Percentiles rank a stretch among this genome's conserved stretches.
phyloP scores from a whole-genome alignment of 2,797 vertebrate species.

The Hybognathus amarus region DNA sequence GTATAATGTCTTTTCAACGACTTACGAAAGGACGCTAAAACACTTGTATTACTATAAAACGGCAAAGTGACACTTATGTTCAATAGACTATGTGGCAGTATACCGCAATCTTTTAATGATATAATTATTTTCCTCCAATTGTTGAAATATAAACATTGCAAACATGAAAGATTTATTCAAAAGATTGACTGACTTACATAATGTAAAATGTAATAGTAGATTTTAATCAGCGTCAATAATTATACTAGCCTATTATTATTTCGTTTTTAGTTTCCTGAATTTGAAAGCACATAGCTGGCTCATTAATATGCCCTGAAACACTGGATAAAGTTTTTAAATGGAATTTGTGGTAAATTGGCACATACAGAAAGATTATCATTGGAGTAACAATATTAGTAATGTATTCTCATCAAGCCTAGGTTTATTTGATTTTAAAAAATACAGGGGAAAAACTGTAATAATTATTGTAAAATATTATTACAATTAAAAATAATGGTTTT shows the following conservation, averaged over 20 bases:
- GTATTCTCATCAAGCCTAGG: too few relatives aligned
- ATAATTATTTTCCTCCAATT: not conserved
- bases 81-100: not conserved
- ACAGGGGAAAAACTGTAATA: too few relatives aligned
- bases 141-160: not conserved
- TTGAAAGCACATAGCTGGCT: not conserved
- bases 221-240: not conserved
- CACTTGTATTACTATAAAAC: not conserved
- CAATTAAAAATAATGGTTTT: too few relatives aligned
- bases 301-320: not conserved
- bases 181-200: not conserved
- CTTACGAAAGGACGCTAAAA: not conserved
- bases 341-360: too few relatives aligned
- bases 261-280: too few relatives aligned
- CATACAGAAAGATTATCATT: too few relatives aligned
- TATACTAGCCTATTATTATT: too few relatives aligned
- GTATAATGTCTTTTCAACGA: not conserved
- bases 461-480: too few relatives aligned
- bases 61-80: not conserved
- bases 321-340: too few relatives aligned
- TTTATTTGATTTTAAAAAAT: too few relatives aligned
- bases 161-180: not conserved
- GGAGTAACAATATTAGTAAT: too few relatives aligned
- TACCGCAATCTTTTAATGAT: not conserved
- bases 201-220: not conserved